Evolutionary conservation across 2,888 invertebrate genomes (phyloP).

Genomic region (Leptogaster cylindrica): DNA sequence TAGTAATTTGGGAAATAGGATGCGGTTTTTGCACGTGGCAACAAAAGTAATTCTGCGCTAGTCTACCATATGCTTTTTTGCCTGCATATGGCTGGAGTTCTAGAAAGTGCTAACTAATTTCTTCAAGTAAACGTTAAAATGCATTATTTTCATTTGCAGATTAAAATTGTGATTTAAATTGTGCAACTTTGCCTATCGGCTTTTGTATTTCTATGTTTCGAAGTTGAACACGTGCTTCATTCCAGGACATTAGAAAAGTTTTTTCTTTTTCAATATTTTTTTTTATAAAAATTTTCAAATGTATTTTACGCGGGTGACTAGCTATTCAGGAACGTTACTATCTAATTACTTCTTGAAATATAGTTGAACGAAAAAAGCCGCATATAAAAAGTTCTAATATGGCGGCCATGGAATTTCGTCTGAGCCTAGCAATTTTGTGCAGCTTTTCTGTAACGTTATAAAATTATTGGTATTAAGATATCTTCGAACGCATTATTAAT

Average conservation of each 20-base stretch:
- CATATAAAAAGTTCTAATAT: conserved; percentile 18
- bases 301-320: no score
- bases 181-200: background rate
- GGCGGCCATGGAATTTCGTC: conserved; percentile 18
- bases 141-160: no score
- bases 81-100: no score
- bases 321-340: background rate
- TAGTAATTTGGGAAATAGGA: no score
- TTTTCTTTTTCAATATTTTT: background rate
- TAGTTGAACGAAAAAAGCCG: background rate
- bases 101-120: no score
- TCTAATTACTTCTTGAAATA: background rate
- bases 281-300: background rate
- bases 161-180: no score
- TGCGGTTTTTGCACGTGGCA: conserved; percentile 25
- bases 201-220: background rate
- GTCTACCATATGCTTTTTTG: conserved; percentile 23
- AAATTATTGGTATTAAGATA: background rate
- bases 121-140: no score
- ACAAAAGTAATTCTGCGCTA: background rate
- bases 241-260: background rate
- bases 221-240: conserved; percentile 23
- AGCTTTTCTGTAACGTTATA: background rate
- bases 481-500: background rate
- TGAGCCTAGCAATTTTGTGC: no score